phyloP scores from a whole-genome alignment of 2,113 vertebrate genomes.

The Thalassarche chlororhynchos region DNA sequence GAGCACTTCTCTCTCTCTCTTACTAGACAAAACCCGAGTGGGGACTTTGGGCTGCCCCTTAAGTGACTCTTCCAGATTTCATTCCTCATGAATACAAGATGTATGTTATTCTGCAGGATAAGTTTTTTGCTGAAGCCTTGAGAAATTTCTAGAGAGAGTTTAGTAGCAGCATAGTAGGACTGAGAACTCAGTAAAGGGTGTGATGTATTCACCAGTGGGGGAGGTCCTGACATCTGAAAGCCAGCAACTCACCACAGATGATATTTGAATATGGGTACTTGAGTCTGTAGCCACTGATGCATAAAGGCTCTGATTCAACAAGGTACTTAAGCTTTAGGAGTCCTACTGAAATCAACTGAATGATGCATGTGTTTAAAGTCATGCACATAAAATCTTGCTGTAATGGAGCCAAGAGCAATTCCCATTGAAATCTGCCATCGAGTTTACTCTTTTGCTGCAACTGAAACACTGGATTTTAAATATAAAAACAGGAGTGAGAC shows the following conservation, averaged over 20 bases:
- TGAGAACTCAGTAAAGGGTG: not conserved
- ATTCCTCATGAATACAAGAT: not conserved
- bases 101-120: not conserved
- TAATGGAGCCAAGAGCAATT: not conserved
- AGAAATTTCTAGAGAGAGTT: not conserved
- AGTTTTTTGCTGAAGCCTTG: not conserved
- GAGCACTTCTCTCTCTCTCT: not conserved
- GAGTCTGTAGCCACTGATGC: not conserved
- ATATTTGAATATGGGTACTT: not conserved
- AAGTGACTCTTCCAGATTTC: not conserved
- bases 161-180: not conserved
- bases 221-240: not conserved
- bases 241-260: not conserved
- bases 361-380: not conserved
- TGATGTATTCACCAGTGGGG: not conserved
- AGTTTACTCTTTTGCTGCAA: not conserved
- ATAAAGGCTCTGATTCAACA: conserved; percentile 34
- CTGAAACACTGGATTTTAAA: not conserved
- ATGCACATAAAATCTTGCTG: not conserved
- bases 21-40: not conserved
- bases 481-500: not conserved
- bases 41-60: not conserved
- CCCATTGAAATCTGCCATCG: not conserved
- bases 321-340: conserved; percentile 5
- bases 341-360: conserved; percentile 12